phyloP scores from a whole-genome alignment of 2,888 invertebrate species.

The Erebia epiphron region DNA sequence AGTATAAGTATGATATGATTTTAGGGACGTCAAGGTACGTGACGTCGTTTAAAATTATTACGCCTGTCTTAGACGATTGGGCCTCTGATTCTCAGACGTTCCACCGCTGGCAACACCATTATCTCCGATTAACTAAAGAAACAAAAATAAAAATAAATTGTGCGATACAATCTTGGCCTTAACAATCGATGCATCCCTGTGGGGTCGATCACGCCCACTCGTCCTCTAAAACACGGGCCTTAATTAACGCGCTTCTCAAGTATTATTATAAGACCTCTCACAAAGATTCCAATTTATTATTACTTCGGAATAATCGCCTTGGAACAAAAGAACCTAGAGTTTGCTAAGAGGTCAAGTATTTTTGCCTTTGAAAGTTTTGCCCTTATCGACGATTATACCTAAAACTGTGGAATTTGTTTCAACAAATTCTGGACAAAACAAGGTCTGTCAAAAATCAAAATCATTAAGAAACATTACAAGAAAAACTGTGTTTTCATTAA shows the following conservation, averaged over 20 bases:
- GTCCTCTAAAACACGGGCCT: slow-evolving; percentile 46
- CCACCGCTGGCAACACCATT: too few relatives aligned
- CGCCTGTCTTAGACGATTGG: too few relatives aligned
- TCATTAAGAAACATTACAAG: too few relatives aligned
- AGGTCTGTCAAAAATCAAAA: too few relatives aligned
- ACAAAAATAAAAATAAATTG: background rate
- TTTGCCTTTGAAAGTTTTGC: background rate
- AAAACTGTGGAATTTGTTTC: too few relatives aligned
- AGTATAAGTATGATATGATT: too few relatives aligned
- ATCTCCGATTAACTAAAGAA: background rate
- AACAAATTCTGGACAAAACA: too few relatives aligned
- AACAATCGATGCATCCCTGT: slow-evolving; percentile 52
- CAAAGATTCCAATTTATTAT: slow-evolving; percentile 26
- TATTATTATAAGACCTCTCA: slow-evolving; percentile 20
- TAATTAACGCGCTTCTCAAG: slow-evolving; percentile 47
- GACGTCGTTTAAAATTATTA: too few relatives aligned
- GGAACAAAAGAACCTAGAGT: slow-evolving; percentile 11
- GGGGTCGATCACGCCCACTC: slow-evolving; percentile 60
- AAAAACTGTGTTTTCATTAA: too few relatives aligned
- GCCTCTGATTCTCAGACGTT: too few relatives aligned
- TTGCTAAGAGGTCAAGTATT: background rate
- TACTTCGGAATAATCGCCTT: slow-evolving; percentile 6
- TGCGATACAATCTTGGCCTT: slow-evolving; percentile 29
- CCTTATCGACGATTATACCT: background rate
- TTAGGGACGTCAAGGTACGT: too few relatives aligned